Evolutionary conservation across 1,140 invertebrate genomes (phyloP).

Genomic region (Drosophila insularis): DNA sequence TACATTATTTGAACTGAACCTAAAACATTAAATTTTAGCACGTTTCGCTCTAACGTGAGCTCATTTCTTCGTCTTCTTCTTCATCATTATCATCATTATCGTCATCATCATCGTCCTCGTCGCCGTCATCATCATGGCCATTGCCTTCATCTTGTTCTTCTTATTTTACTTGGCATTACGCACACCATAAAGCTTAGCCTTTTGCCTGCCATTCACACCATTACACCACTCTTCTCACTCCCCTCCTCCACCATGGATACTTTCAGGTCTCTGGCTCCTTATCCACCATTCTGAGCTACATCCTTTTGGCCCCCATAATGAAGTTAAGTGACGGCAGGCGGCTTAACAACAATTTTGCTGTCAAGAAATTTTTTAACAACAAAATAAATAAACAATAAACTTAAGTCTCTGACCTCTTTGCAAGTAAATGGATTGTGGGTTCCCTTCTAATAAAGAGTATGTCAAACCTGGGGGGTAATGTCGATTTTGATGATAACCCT

Average conservation of each 20-base stretch:
- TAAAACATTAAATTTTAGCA: slow-evolving; percentile 77
- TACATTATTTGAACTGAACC: slow-evolving; percentile 71
- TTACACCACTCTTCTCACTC: neutral
- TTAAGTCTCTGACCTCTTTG: slow-evolving; percentile 32
- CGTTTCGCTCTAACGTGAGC: slow-evolving; percentile 73
- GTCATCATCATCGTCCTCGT: neutral
- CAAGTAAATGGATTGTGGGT: slow-evolving; percentile 24
- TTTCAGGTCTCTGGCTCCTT: slow-evolving; percentile 40
- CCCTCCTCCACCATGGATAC: neutral
- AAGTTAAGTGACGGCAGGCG: slow-evolving; percentile 73
- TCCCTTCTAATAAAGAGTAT: neutral
- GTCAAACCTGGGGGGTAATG: neutral
- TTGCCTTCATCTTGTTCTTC: neutral
- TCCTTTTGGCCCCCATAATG: slow-evolving; percentile 46
- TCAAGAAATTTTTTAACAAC: slow-evolving; percentile 43
- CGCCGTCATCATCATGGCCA: slow-evolving; percentile 22
- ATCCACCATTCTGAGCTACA: slow-evolving; percentile 33
- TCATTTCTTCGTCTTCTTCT: slow-evolving; percentile 52
- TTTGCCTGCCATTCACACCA: slow-evolving; percentile 16
- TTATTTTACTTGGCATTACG: slow-evolving; percentile 62
- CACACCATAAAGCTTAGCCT: slow-evolving; percentile 80
- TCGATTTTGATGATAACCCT: neutral
- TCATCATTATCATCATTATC: neutral
- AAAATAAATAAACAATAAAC: slow-evolving; percentile 71
- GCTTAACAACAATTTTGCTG: slow-evolving; percentile 68